Percentiles rank a stretch among this genome's conserved stretches.
These are phyloP conservation scores for Heterotilapia buettikoferi DNA, from an alignment of 2,113 vertebrate genomes.

Conservation along the genomic window DNA sequence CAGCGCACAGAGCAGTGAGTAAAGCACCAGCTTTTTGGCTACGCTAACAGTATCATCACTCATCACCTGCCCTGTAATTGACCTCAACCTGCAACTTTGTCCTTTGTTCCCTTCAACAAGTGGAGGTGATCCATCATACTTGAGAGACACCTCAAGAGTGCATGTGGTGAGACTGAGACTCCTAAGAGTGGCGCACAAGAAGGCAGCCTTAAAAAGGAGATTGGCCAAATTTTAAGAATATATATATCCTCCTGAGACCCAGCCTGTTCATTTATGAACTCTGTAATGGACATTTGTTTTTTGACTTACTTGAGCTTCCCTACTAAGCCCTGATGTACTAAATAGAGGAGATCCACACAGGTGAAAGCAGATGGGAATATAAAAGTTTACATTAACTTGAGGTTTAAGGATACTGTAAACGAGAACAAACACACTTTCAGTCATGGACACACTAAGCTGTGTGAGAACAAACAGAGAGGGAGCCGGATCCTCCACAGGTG, in stretches of 20 bases:
- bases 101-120: neutral
- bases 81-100: neutral
- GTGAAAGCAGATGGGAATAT: neutral
- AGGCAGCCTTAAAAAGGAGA: neutral
- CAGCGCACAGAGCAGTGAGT: neutral
- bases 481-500: constrained; percentile 27
- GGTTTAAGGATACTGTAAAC: neutral
- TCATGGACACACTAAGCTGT: neutral
- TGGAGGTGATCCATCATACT: neutral
- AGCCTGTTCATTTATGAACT: neutral
- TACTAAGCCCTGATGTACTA: neutral
- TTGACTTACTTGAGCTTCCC: neutral
- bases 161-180: neutral
- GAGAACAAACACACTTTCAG: neutral
- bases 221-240: neutral
- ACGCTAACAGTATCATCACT: neutral
- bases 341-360: neutral
- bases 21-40: neutral
- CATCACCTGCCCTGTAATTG: neutral
- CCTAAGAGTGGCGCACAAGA: neutral
- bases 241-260: neutral
- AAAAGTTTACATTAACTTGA: neutral
- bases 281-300: neutral
- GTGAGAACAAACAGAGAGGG: neutral
- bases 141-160: neutral